A percentile compares a stretch with the other conserved stretches of the same genome.
phyloP scores from a whole-genome alignment of 2,888 invertebrate species.

The Artemia sinica region DNA sequence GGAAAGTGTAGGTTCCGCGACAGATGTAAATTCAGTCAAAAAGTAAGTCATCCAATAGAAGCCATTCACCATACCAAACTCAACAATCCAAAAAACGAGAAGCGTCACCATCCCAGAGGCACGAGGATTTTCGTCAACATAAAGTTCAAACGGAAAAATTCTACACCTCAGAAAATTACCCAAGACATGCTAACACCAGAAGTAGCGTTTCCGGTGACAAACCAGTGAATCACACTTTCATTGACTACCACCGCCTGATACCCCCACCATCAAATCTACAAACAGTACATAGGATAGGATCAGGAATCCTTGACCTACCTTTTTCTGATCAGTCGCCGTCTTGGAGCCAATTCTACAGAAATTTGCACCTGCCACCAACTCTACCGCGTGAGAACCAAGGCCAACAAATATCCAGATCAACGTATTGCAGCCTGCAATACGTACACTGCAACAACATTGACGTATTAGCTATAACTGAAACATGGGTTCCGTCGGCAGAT shows the following conservation, averaged over 20 bases:
- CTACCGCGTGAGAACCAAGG: too few species aligned
- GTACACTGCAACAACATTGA: too few species aligned
- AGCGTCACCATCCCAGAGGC: background rate
- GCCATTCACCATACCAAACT: background rate
- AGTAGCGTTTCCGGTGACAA: background rate
- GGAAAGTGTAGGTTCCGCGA: background rate
- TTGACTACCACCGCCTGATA: background rate
- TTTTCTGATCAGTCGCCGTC: too few species aligned
- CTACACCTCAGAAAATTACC: slow-evolving; percentile 9
- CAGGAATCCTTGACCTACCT: background rate
- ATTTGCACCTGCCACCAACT: too few species aligned
- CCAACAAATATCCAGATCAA: too few species aligned
- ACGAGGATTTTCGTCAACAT: background rate
- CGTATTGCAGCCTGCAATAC: too few species aligned
- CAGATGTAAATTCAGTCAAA: background rate
- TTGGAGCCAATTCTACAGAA: too few species aligned
- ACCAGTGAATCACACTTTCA: background rate
- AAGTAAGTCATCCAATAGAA: rapidly evolving
- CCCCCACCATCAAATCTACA: background rate
- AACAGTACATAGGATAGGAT: background rate
- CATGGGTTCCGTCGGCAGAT: too few species aligned
- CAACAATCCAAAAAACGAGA: background rate
- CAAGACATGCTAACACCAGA: slow-evolving; percentile 9
- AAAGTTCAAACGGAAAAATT: background rate
- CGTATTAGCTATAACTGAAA: too few species aligned